phyloP scores from a whole-genome alignment of 2,113 vertebrate species.

The Oxyruncus cristatus region DNA sequence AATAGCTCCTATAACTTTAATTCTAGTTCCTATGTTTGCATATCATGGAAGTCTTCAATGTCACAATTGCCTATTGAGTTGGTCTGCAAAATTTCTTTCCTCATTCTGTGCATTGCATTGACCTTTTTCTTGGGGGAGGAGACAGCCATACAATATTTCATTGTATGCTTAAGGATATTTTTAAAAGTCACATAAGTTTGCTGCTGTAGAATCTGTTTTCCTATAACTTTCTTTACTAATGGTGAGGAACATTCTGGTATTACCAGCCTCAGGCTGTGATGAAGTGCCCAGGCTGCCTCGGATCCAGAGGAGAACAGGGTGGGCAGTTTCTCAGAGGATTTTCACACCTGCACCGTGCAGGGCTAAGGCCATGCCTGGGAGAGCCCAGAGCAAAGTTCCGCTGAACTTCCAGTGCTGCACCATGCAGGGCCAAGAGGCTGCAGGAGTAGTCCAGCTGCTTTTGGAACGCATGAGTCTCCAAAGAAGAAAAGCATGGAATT shows the following conservation, averaged over 20 bases:
- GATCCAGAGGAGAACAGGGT: accelerated
- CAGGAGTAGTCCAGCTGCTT: not conserved
- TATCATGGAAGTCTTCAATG: not conserved
- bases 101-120: not conserved
- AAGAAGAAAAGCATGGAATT: not conserved
- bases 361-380: not conserved
- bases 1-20: not conserved
- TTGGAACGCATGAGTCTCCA: not conserved
- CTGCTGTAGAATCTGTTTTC: not conserved
- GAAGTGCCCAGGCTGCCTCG: not conserved
- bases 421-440: not conserved
- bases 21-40: not conserved
- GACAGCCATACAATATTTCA: not conserved
- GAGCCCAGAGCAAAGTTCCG: not conserved
- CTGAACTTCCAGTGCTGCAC: not conserved
- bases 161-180: not conserved
- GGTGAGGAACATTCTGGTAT: not conserved
- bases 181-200: not conserved
- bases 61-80: not conserved
- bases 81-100: not conserved
- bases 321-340: not conserved
- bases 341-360: not conserved
- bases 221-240: not conserved
- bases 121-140: not conserved
- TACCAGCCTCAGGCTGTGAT: not conserved